Percentiles rank a stretch among this genome's conserved stretches.
phyloP scores from a whole-genome alignment of 2,113 vertebrate species.

The Peromyscus leucopus region DNA sequence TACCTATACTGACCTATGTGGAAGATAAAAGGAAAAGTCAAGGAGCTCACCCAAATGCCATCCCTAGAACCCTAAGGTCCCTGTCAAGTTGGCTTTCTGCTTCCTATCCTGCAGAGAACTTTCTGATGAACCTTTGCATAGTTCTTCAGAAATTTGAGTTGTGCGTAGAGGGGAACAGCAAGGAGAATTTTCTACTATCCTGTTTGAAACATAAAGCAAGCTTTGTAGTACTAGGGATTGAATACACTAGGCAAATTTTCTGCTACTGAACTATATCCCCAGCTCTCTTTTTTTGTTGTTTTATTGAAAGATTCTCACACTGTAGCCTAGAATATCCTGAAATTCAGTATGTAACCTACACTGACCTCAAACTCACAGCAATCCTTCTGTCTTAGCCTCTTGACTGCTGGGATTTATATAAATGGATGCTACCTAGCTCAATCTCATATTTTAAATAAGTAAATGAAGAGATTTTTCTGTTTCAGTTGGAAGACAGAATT shows the following conservation, averaged over 20 bases:
- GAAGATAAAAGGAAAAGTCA: slow-evolving; percentile 8
- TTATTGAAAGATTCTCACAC: background rate
- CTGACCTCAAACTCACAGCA: background rate
- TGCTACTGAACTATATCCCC: background rate
- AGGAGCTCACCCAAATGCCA: background rate
- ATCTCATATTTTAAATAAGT: slow-evolving; percentile 60
- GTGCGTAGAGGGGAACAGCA: slow-evolving; percentile 7
- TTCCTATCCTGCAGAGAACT: background rate
- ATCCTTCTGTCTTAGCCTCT: background rate
- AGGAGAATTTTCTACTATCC: slow-evolving; percentile 43
- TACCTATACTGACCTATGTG: background rate
- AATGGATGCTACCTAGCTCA: background rate
- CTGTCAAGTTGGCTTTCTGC: background rate
- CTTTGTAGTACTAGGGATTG: background rate
- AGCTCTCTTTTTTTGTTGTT: background rate
- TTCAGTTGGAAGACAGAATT: slow-evolving; percentile 61
- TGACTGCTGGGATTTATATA: background rate
- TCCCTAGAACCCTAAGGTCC: slow-evolving; percentile 17
- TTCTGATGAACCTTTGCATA: slow-evolving; percentile 28
- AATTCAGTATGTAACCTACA: background rate
- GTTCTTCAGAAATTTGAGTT: slow-evolving; percentile 36
- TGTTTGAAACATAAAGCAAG: slow-evolving; percentile 41
- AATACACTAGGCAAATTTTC: background rate
- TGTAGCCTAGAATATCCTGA: background rate
- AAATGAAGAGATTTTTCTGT: slow-evolving; percentile 45